These are phyloP conservation scores for Diphyllodes magnificus DNA, from an alignment of 2,113 vertebrate genomes.

Conservation along the genomic window DNA sequence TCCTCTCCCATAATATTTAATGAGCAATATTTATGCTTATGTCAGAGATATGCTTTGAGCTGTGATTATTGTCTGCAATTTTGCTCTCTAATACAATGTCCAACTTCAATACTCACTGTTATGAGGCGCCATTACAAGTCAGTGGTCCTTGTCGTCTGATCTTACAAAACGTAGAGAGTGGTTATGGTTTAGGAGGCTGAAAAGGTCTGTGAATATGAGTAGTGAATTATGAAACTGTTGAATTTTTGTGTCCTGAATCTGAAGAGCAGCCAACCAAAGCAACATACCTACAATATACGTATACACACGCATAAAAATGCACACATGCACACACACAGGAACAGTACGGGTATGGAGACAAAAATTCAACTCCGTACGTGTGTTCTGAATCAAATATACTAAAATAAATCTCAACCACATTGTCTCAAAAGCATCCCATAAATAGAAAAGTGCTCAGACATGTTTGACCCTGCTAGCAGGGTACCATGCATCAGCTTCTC, in stretches of 20 bases:
- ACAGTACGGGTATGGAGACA: not conserved
- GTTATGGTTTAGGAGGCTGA: not conserved
- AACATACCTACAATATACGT: not conserved
- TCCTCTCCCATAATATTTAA: constrained; percentile 45
- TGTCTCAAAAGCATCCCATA: not conserved
- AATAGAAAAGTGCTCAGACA: not conserved
- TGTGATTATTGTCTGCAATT: not conserved
- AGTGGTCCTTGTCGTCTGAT: not conserved
- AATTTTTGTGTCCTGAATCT: not conserved
- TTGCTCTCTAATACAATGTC: not conserved
- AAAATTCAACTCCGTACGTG: accelerated
- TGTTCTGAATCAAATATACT: not conserved
- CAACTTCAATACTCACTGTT: not conserved
- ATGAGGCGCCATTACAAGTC: not conserved
- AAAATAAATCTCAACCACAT: not conserved
- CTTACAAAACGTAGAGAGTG: not conserved
- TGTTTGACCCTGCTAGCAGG: not conserved
- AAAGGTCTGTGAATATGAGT: not conserved
- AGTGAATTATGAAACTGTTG: constrained; percentile 14
- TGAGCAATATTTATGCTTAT: constrained; percentile 41
- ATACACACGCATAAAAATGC: not conserved
- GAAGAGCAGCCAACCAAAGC: not conserved
- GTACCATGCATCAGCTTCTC: not conserved
- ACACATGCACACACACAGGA: accelerated
- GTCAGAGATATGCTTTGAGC: not conserved